Conservation (phyloP, 2,797 vertebrate species). For the Trachurus trachurus region DNA sequence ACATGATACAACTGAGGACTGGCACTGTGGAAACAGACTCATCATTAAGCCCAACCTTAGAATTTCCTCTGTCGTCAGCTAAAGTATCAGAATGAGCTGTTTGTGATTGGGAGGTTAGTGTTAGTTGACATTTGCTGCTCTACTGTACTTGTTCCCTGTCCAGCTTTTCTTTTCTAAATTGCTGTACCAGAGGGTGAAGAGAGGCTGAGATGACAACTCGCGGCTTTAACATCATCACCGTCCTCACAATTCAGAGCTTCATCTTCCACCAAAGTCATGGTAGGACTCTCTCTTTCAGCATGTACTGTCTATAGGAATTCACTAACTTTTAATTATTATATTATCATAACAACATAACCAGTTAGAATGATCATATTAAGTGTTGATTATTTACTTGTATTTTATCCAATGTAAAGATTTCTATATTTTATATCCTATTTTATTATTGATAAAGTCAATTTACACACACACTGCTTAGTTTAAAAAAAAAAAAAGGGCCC, state of each 20-base stretch:
- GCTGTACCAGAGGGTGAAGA: background rate
- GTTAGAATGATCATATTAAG: background rate
- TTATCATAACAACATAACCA: background rate
- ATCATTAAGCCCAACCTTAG: background rate
- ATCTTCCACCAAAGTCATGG: conserved; percentile 4
- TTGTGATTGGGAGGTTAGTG: background rate
- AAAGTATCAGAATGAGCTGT: background rate
- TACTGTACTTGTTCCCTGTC: background rate
- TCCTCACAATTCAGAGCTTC: conserved; percentile 6
- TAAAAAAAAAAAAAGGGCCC: background rate
- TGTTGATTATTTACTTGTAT: background rate
- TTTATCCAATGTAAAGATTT: background rate
- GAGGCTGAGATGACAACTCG: conserved; percentile 10
- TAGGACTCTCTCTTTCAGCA: conserved; percentile 15
- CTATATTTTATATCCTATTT: background rate
- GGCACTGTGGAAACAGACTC: background rate
- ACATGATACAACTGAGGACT: background rate
- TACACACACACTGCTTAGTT: background rate
- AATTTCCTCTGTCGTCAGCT: background rate
- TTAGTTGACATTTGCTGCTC: background rate
- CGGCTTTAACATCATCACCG: conserved; percentile 13
- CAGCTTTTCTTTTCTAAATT: background rate
- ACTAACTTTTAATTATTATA: background rate
- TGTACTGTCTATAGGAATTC: background rate
- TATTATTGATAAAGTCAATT: background rate